These are phyloP conservation scores for Megalops cyprinoides DNA, from an alignment of 2,797 vertebrate species.

Conservation along the genomic window DNA sequence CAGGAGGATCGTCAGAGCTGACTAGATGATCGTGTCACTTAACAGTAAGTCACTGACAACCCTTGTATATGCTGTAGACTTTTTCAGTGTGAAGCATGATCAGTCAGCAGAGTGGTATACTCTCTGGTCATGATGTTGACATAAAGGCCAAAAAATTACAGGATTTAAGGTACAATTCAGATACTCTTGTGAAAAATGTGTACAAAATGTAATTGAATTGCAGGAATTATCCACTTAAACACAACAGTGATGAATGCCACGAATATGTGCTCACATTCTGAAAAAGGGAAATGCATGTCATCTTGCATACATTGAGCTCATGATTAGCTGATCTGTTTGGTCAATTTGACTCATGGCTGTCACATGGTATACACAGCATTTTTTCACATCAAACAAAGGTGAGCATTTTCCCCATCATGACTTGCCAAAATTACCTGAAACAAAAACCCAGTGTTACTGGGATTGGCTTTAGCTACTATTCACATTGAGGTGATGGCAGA, in stretches of 20 bases:
- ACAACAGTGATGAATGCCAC: too few relatives aligned
- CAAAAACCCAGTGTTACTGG: background rate
- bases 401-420: background rate
- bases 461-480: background rate
- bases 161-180: too few relatives aligned
- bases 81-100: background rate
- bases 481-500: background rate
- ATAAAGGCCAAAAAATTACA: background rate
- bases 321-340: too few relatives aligned
- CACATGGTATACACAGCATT: too few relatives aligned
- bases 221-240: too few relatives aligned
- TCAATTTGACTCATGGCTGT: too few relatives aligned
- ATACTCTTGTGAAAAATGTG: too few relatives aligned
- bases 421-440: background rate
- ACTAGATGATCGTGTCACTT: slow-evolving; percentile 5
- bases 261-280: too few relatives aligned
- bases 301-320: too few relatives aligned
- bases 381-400: too few relatives aligned
- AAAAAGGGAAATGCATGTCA: too few relatives aligned
- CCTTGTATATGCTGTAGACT: background rate
- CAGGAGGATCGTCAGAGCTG: background rate
- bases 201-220: too few relatives aligned
- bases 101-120: background rate
- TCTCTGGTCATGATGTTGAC: background rate
- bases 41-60: slow-evolving; percentile 1